A percentile compares a stretch with the other conserved stretches of the same genome.
phyloP scores from a whole-genome alignment of 2,888 invertebrate species.

The Steinernema carpocapsae region DNA sequence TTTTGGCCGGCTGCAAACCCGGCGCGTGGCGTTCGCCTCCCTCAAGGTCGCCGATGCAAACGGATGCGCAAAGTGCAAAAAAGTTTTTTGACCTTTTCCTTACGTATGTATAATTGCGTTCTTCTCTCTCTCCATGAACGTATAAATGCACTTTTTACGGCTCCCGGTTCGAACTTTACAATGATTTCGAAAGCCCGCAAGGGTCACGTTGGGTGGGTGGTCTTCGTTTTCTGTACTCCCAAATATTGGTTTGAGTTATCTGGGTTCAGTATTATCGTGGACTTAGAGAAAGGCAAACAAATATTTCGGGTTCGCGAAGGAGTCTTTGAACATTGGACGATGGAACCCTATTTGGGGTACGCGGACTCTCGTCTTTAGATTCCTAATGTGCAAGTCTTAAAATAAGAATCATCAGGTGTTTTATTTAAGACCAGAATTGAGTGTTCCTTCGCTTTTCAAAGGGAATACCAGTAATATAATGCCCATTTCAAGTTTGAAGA shows the following conservation, averaged over 20 bases:
- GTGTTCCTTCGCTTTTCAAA: too few relatives aligned
- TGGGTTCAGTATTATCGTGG: too few relatives aligned
- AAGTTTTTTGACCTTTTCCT: constrained; percentile 32
- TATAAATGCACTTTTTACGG: constrained; percentile 34
- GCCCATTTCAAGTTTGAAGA: too few relatives aligned
- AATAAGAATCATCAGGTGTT: too few relatives aligned
- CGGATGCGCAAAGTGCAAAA: constrained; percentile 28
- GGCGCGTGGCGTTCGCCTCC: constrained; percentile 28
- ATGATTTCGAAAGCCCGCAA: constrained; percentile 17
- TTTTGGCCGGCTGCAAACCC: neutral
- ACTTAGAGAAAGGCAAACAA: too few relatives aligned
- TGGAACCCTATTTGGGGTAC: neutral
- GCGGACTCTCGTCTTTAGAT: too few relatives aligned
- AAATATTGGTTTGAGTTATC: neutral
- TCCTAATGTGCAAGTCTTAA: too few relatives aligned
- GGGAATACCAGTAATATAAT: too few relatives aligned
- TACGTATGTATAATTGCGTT: constrained; percentile 11
- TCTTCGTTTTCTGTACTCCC: neutral
- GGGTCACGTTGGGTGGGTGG: constrained; percentile 9
- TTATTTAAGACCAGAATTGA: too few relatives aligned
- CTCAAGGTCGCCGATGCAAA: constrained; percentile 28
- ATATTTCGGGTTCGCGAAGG: neutral
- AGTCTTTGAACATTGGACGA: neutral
- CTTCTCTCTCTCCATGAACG: neutral
- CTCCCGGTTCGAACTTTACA: constrained; percentile 30